Base-by-base conservation (phyloP, 2,797 vertebrate genomes). In the Spizella passerina region DNA sequence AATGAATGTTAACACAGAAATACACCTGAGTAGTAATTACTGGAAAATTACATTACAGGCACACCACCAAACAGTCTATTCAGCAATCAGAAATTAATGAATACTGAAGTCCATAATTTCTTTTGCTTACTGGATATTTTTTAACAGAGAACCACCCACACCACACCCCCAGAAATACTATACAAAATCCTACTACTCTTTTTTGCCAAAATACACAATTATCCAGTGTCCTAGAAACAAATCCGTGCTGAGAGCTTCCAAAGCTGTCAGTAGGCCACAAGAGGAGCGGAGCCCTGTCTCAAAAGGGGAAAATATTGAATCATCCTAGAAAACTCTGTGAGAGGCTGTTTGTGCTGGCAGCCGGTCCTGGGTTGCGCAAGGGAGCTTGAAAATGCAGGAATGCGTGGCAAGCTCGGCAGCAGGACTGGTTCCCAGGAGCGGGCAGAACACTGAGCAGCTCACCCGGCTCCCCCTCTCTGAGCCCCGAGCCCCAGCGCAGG, bases 321-420 rank as follows among this genome's bases (percentile, higher is more conserved):
- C 76, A 82, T 32, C 56, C 71, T 29, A 79, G 44, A 77, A 82
- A 88, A 83, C 44, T 83, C 57, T 56, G 59, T 9, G 32, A 64
- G 46, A 96, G 50, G 50, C 47, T 88, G 82, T 85, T 82, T 92
- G 65, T 88, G 65, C 90, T 92, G 84, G 91, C 91, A 90, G 65
- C 30, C 75, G 44, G 34, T 20, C 39, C 18, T 5, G 60, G 53
- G 30, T 92, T 92, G 81, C 3, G 3, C 78, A 96, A 92, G 12
- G 20, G 29, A 21, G 21, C 30, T 59, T 78, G 85, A 84, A 96
- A 92, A 59, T 9, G 84, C 4, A 5, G 75, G 76, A 96, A 91
- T 76, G 68, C 53, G 18, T 53, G 55, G 55, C 72, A 63, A 75
- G 19, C 63, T 76, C 46, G 69, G 47, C 47, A 59, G 32, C 16